Evolutionary conservation across 2,888 invertebrate species (phyloP).

Genomic region (Cataglyphis albicans): DNA sequence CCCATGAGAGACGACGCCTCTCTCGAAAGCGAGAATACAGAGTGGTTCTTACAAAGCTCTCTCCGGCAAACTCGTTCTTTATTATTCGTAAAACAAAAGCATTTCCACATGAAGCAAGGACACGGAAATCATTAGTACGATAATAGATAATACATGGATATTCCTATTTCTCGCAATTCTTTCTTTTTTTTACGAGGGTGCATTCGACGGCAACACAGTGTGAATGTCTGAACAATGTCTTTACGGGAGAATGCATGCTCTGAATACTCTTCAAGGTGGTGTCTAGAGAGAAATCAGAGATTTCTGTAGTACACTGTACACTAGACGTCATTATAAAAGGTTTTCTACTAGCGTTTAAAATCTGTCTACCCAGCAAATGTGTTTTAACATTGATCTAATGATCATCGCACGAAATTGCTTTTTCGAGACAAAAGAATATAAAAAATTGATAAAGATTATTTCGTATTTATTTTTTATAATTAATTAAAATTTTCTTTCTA

Average conservation of each 20-base stretch:
- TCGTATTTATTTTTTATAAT: not conserved
- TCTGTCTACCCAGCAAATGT: constrained; percentile 31
- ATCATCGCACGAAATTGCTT: not conserved
- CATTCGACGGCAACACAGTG: constrained; percentile 61
- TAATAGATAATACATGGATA: constrained; percentile 58
- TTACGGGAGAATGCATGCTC: constrained; percentile 47
- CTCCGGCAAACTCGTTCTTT: constrained; percentile 29
- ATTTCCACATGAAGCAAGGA: constrained; percentile 70
- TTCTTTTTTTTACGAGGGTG: constrained; percentile 59
- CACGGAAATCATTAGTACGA: constrained; percentile 58
- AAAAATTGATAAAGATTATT: not conserved
- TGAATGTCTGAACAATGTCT: constrained; percentile 29
- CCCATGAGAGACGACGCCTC: not conserved
- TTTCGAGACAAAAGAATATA: not conserved
- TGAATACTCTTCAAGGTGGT: constrained; percentile 57
- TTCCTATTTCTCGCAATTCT: constrained; percentile 62
- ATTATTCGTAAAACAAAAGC: constrained; percentile 66
- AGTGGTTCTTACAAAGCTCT: constrained; percentile 5
- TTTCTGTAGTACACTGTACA: constrained; percentile 67
- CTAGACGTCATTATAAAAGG: constrained; percentile 63
- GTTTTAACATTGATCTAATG: not conserved
- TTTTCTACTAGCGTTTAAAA: constrained; percentile 43
- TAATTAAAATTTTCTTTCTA: not conserved
- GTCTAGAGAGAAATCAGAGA: constrained; percentile 66
- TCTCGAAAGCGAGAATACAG: not conserved